Base-by-base conservation (phyloP, 30 jellyfish, hydroid and myxozoan species). In the Chironex yamaguchii region DNA sequence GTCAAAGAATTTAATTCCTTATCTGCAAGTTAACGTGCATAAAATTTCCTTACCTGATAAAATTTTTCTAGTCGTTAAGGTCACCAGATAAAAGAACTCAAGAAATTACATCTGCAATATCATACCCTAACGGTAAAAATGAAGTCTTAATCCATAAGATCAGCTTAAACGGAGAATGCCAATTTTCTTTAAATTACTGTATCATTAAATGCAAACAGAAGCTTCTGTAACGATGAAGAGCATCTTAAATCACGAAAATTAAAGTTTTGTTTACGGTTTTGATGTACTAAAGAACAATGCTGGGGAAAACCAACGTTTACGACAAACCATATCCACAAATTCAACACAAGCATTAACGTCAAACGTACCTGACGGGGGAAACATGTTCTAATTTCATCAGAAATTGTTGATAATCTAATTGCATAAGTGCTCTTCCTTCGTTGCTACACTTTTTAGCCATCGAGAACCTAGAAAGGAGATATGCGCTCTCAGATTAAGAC, bases 341-440 rank as follows among this genome's bases (percentile, higher is more conserved):
- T 33, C 34, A 70, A 70, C 76, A 1, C 36, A 32, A 4, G 9
- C 11, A 67, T n/a, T n/a, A n/a, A n/a, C n/a, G n/a, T n/a, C 20
- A 0, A 1, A 33, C 96, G 42, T 79, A 94, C 99, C 92, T 90
- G 62, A 94, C 99, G 25, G 88, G 91, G 1, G 97, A 67, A 3
- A 94, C 50, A 72, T 86, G 53, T 22, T 94, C 99, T 6, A 94
- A 79, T 67, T 94, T 94, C 85, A 95, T 86, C 72, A 91, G 87
- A 35, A 87, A 84, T 50, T 95, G 99, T 76, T 91, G 99, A 72
- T 76, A 95, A 74, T 95, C 99, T 4, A 95, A 74, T 70, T 91
- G 96, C 99, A 95, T 95, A 94, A 95, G 49, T 22, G 99, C 99
- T n/a, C 99, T 97, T 11, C 99, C 99, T 82, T 95, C 99, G 89